These are phyloP conservation scores for Drosophila acutilabella DNA, from an alignment of 2,888 invertebrate species.

Conservation along the genomic window DNA sequence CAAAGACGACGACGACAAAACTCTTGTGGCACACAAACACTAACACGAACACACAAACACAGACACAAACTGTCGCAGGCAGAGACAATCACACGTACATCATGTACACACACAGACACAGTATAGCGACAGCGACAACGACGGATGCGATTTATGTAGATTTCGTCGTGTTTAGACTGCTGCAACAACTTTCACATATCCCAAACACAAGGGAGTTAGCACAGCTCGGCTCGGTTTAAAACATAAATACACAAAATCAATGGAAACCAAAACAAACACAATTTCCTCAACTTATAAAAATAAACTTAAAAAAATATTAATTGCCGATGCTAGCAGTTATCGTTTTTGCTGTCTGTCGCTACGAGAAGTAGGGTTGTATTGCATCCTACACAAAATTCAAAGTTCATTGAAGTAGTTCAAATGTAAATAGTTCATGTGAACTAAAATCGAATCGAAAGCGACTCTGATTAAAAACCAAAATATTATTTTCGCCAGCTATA, in stretches of 20 bases:
- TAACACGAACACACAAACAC: conserved; percentile 29
- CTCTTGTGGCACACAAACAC: conserved; percentile 46
- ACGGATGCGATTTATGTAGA: conserved; percentile 53
- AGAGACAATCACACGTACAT: conserved; percentile 29
- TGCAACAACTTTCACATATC: conserved; percentile 54
- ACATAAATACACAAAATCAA: conserved; percentile 34
- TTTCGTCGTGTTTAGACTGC: conserved; percentile 45
- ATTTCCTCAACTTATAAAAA: conserved; percentile 67
- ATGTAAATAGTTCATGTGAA: too few species aligned
- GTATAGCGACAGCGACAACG: conserved; percentile 43
- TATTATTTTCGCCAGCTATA: too few species aligned
- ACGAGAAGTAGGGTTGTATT: conserved; percentile 2
- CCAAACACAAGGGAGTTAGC: conserved; percentile 20
- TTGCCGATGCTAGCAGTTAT: conserved; percentile 70
- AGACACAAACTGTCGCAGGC: conserved; percentile 5
- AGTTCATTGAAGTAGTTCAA: too few species aligned
- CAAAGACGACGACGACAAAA: conserved; percentile 30
- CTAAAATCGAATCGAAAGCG: too few species aligned
- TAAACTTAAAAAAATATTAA: conserved; percentile 66
- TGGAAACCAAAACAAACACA: conserved; percentile 57
- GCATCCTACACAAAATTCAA: too few species aligned
- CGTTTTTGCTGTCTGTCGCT: conserved; percentile 46
- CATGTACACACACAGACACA: conserved; percentile 38
- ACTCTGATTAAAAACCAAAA: too few species aligned
- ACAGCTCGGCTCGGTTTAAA: conserved; percentile 8